Percentiles rank a stretch among this genome's conserved stretches.
Conservation (phyloP, 2,113 vertebrate species). For the Dromiciops gliroides region DNA sequence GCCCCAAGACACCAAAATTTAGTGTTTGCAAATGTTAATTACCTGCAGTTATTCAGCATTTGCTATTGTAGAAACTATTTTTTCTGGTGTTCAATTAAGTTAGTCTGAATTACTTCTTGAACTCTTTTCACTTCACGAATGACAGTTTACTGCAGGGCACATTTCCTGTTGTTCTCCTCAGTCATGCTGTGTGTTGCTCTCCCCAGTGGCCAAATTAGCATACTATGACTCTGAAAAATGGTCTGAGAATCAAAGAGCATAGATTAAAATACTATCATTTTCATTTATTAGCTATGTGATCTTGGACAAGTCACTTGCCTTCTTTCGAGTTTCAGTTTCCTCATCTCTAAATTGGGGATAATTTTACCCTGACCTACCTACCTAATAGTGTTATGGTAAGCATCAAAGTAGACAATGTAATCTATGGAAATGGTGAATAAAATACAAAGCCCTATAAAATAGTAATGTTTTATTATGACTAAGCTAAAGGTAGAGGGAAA, state of each 20-base stretch:
- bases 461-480: not conserved
- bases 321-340: not conserved
- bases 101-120: not conserved
- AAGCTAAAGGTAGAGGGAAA: not conserved
- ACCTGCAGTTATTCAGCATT: not conserved
- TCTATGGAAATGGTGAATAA: not conserved
- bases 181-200: not conserved
- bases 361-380: not conserved
- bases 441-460: not conserved
- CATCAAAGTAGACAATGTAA: not conserved
- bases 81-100: not conserved
- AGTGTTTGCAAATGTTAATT: not conserved
- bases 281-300: not conserved
- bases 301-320: not conserved
- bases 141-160: not conserved
- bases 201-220: not conserved
- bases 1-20: not conserved
- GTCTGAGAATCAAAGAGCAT: not conserved
- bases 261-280: not conserved
- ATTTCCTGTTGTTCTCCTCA: not conserved
- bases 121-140: not conserved
- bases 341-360: not conserved
- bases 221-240: not conserved
- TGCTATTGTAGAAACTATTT: not conserved
- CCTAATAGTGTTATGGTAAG: not conserved